Conservation (phyloP, 2,113 vertebrate species). For the Myrmecobius fasciatus region DNA sequence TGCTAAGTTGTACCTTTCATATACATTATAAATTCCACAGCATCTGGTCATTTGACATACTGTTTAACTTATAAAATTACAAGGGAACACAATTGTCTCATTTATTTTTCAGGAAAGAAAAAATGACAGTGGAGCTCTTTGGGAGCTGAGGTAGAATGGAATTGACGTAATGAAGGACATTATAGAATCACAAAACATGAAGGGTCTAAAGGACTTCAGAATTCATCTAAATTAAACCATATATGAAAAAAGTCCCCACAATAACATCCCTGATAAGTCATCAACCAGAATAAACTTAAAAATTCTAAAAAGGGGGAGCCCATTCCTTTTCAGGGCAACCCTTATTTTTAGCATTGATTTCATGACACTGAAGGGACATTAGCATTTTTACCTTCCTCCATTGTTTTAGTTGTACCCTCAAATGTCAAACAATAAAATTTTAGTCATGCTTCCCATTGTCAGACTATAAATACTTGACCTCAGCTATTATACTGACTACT, state of each 20-base stretch:
- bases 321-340: not conserved
- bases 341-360: not conserved
- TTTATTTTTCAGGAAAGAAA: not conserved
- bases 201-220: not conserved
- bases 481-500: not conserved
- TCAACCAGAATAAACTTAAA: not conserved
- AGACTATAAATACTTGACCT: not conserved
- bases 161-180: not conserved
- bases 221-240: not conserved
- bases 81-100: not conserved
- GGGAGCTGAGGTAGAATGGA: not conserved
- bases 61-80: not conserved
- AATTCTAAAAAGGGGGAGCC: not conserved
- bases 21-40: not conserved
- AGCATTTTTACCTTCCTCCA: not conserved
- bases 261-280: not conserved
- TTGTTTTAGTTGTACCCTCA: not conserved
- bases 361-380: not conserved
- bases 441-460: not conserved
- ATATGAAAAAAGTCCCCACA: not conserved
- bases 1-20: not conserved
- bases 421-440: not conserved
- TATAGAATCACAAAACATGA: not conserved
- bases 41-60: not conserved
- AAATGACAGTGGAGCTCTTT: not conserved